Conservation (phyloP, 2,888 invertebrate genomes). For the Diadegma fenestrale region DNA sequence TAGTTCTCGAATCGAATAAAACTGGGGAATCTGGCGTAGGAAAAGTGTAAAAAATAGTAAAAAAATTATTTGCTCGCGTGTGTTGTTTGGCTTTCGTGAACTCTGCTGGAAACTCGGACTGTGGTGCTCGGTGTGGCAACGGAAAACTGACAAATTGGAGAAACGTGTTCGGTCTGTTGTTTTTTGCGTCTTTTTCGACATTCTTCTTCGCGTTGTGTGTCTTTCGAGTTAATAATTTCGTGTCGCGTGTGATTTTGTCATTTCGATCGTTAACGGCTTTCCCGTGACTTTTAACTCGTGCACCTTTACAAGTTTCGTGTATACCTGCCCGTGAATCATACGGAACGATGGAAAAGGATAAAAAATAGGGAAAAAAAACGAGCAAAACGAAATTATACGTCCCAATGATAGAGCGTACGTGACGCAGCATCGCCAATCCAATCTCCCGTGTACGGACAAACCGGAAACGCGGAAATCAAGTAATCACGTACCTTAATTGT, state of each 20-base stretch:
- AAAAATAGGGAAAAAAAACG: not conserved
- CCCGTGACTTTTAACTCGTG: conserved; percentile 1
- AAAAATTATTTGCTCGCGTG: not conserved
- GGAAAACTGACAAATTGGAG: conserved; percentile 6
- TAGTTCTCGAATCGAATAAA: not conserved
- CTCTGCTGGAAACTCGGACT: not conserved
- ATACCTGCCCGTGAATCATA: conserved; percentile 14
- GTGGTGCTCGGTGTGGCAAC: not conserved
- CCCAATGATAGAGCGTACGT: conserved; percentile 19
- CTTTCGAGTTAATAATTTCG: not conserved
- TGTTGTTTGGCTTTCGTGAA: conserved; percentile 19
- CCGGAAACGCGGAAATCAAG: conserved; percentile 7
- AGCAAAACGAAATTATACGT: not conserved
- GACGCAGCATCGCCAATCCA: conserved; percentile 17
- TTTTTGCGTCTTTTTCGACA: not conserved
- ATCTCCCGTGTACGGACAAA: conserved; percentile 17
- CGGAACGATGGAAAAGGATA: not conserved
- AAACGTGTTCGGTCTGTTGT: conserved; percentile 9
- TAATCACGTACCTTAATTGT: conserved; percentile 3
- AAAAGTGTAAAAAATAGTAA: not conserved
- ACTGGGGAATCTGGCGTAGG: not conserved
- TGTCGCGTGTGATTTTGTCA: not conserved
- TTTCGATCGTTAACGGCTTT: not conserved
- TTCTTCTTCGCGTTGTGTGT: not conserved
- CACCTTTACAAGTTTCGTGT: not conserved